Evolutionary conservation across 2,113 vertebrate species (phyloP).

Genomic region (Baryphthengus martii): DNA sequence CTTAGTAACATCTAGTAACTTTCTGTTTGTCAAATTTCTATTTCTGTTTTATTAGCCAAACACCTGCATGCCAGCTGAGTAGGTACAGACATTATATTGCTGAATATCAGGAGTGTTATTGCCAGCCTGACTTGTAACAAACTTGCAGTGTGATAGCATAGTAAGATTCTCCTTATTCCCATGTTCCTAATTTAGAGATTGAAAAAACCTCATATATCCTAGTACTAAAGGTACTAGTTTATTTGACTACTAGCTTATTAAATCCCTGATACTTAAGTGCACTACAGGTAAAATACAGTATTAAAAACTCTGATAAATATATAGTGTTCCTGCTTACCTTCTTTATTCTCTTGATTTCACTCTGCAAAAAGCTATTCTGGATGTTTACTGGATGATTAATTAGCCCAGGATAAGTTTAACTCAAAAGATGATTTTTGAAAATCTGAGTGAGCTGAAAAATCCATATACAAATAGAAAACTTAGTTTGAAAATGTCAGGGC

Average conservation of each 20-base stretch:
- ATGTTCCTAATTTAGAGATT: neutral
- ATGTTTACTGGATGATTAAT: neutral
- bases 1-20: constrained; percentile 25
- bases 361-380: neutral
- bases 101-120: neutral
- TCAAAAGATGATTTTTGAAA: neutral
- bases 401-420: neutral
- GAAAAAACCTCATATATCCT: neutral
- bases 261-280: neutral
- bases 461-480: neutral
- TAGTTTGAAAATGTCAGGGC: neutral
- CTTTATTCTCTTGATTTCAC: neutral
- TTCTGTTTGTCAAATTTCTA: constrained; percentile 20
- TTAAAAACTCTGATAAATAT: neutral
- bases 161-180: neutral
- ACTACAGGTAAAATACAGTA: neutral
- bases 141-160: neutral
- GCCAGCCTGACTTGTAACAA: neutral
- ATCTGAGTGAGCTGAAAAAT: neutral
- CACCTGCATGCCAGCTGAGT: constrained; percentile 53
- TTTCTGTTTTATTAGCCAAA: constrained; percentile 38
- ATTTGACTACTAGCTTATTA: neutral
- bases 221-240: neutral
- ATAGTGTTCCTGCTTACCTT: neutral
- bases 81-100: constrained; percentile 10